A percentile compares a stretch with the other conserved stretches of the same genome.
phyloP scores from a whole-genome alignment of 2,113 vertebrate genomes.

The Dicerorhinus sumatrensis region DNA sequence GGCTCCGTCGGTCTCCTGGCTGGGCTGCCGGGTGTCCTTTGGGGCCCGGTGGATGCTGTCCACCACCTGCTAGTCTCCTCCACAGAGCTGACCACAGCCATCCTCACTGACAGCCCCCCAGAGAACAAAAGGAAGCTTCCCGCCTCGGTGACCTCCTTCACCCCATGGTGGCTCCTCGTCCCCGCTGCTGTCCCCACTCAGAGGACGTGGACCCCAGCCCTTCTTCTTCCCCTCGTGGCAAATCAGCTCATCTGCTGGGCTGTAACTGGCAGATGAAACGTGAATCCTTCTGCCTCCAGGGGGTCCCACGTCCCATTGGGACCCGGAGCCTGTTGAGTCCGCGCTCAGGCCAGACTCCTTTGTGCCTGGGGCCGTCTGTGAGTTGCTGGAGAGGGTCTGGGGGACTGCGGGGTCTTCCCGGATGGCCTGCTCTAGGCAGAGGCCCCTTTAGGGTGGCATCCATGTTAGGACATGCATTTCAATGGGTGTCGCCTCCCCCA shows the following conservation, averaged over 20 bases:
- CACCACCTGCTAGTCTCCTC: rapidly evolving
- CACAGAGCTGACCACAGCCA: not conserved
- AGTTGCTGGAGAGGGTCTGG: not conserved
- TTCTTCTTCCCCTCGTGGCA: rapidly evolving
- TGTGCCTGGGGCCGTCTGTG: rapidly evolving
- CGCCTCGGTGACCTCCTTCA: not conserved
- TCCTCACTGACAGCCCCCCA: rapidly evolving
- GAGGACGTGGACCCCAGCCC: rapidly evolving
- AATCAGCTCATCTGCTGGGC: rapidly evolving
- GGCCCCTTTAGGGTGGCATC: not conserved
- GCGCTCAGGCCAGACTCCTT: rapidly evolving
- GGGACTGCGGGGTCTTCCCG: not conserved
- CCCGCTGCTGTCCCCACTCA: rapidly evolving
- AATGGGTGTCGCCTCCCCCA: too few species aligned
- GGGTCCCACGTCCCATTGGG: not conserved
- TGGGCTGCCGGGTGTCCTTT: not conserved
- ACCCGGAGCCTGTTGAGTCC: not conserved
- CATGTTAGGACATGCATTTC: not conserved
- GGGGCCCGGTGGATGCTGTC: rapidly evolving
- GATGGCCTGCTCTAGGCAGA: not conserved
- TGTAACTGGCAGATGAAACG: rapidly evolving
- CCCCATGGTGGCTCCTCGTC: rapidly evolving
- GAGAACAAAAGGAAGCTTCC: rapidly evolving
- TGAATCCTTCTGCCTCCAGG: rapidly evolving
- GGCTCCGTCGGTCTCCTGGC: too few species aligned